phyloP scores from a whole-genome alignment of 2,113 vertebrate species.

The Brachyistius frenatus region DNA sequence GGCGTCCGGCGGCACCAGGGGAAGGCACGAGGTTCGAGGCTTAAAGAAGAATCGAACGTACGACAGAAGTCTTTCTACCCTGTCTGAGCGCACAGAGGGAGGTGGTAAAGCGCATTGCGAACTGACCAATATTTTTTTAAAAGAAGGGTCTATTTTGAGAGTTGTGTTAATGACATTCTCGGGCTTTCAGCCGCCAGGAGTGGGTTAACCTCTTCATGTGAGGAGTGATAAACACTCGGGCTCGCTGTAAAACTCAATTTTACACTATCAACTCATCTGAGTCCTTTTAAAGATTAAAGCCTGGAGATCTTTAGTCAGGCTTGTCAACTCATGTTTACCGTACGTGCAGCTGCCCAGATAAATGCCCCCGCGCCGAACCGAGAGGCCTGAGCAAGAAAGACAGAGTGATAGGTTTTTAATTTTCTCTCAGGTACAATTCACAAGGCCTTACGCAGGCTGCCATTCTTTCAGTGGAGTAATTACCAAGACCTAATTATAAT shows the following conservation, averaged over 20 bases:
- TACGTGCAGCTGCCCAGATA: slow-evolving; percentile 60
- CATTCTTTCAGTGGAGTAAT: slow-evolving; percentile 74
- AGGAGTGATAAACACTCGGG: slow-evolving; percentile 47
- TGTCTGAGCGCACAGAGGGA: background rate
- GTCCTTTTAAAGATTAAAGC: slow-evolving; percentile 70
- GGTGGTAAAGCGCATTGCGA: no score
- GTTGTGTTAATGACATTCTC: background rate
- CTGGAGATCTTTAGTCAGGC: slow-evolving; percentile 71
- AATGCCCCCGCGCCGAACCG: slow-evolving; percentile 38
- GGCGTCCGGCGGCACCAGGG: no score
- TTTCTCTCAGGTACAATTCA: slow-evolving; percentile 73
- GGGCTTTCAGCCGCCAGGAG: slow-evolving; percentile 5
- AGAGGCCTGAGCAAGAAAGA: slow-evolving; percentile 58
- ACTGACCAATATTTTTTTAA: background rate
- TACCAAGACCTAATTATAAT: slow-evolving; percentile 80
- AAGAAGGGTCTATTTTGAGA: background rate
- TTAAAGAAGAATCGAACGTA: no score
- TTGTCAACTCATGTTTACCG: slow-evolving; percentile 73
- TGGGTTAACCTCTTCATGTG: slow-evolving; percentile 13
- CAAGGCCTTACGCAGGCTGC: slow-evolving; percentile 64
- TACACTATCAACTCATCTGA: slow-evolving; percentile 67
- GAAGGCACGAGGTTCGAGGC: no score
- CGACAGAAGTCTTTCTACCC: background rate
- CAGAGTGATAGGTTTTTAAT: slow-evolving; percentile 68
- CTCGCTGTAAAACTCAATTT: slow-evolving; percentile 70